Evolutionary conservation across 2,888 invertebrate species (phyloP).

Genomic region (Chymomyza procnemis): DNA sequence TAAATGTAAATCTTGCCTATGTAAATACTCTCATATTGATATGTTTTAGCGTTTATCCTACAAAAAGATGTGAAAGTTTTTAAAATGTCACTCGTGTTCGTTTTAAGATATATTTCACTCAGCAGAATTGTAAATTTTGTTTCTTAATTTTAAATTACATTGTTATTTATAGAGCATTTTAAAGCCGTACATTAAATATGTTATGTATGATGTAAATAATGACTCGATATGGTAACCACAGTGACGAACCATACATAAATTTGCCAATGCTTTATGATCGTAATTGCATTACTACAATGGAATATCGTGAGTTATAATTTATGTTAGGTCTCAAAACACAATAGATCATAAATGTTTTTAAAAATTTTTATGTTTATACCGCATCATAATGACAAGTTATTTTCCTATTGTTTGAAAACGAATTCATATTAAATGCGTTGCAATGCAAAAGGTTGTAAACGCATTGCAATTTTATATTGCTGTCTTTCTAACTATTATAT

Average conservation of each 20-base stretch:
- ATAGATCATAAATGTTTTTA: no score
- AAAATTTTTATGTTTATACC: no score
- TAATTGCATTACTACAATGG: no score
- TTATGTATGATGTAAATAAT: no score
- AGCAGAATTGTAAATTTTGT: not conserved
- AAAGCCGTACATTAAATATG: no score
- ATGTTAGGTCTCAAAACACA: no score
- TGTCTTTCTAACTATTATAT: not conserved
- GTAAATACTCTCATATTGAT: not conserved
- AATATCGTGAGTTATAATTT: no score
- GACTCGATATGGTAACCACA: no score
- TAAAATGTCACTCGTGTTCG: not conserved
- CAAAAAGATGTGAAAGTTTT: not conserved
- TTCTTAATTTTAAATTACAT: not conserved
- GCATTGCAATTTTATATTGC: not conserved
- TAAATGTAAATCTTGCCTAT: not conserved
- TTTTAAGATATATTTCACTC: not conserved
- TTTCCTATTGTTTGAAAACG: not conserved
- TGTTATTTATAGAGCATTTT: not conserved
- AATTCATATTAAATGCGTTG: not conserved
- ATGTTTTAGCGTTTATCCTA: not conserved
- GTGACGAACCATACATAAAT: no score
- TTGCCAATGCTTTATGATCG: no score
- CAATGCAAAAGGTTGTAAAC: no score
- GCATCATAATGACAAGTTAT: no score